Conservation (phyloP, 2,113 vertebrate genomes). For the Climacteris rufus region DNA sequence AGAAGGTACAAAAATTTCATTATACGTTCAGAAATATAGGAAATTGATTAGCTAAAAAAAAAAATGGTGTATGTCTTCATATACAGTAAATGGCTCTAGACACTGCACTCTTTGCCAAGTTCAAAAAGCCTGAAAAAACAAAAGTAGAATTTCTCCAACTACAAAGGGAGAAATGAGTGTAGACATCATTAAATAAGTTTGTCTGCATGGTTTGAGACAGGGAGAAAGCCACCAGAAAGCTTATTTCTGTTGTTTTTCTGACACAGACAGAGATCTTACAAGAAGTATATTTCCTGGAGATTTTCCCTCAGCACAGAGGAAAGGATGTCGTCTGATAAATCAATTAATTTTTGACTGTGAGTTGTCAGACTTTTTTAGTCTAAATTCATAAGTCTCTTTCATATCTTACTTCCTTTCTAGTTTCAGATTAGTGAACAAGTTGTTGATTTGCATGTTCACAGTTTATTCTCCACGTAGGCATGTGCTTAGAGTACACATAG, state of each 20-base stretch:
- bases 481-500: background rate
- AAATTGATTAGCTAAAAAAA: background rate
- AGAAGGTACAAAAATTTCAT: background rate
- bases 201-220: background rate
- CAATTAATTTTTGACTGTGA: background rate
- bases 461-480: background rate
- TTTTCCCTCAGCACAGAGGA: background rate
- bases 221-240: background rate
- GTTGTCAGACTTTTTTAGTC: background rate
- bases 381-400: background rate
- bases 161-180: background rate
- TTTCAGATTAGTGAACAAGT: background rate
- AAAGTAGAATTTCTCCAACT: background rate
- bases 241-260: background rate
- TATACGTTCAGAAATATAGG: background rate
- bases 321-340: background rate
- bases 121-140: background rate
- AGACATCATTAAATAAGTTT: background rate
- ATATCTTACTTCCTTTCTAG: background rate
- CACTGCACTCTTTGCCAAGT: background rate
- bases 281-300: background rate
- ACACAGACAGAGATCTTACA: background rate
- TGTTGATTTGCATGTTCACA: background rate
- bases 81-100: background rate
- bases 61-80: background rate